phyloP scores from a whole-genome alignment of 53 echinoderm and acorn worm genomes.

The Glandiceps talaboti region DNA sequence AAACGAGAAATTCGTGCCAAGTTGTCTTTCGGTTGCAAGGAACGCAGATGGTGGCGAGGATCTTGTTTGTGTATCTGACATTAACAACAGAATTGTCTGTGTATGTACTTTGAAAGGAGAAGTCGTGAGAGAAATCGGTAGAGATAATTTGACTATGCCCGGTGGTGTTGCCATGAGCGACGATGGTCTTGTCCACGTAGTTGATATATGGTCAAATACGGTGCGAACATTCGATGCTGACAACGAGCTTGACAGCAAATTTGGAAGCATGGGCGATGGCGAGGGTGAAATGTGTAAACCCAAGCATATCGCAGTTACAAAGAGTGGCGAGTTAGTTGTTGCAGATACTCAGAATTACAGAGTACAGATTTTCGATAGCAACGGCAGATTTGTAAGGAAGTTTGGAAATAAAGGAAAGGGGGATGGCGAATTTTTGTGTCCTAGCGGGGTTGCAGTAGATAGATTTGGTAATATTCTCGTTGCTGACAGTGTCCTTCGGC shows the following conservation, averaged over 20 bases:
- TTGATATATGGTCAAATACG: constrained; percentile 60
- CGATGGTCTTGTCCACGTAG: constrained; percentile 63
- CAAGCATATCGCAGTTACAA: constrained; percentile 60
- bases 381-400: constrained; percentile 42
- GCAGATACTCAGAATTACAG: constrained; percentile 51
- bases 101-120: constrained; percentile 54
- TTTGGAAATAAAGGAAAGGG: constrained; percentile 52
- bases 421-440: constrained; percentile 53
- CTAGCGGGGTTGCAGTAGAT: constrained; percentile 56
- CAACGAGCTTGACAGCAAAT: constrained; percentile 37
- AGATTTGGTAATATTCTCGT: constrained; percentile 56
- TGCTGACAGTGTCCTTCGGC: constrained; percentile 36
- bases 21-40: constrained; percentile 38
- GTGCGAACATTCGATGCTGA: constrained; percentile 48
- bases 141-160: constrained; percentile 67
- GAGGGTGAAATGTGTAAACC: constrained; percentile 58
- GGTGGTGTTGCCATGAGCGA: constrained; percentile 60
- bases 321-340: constrained; percentile 54
- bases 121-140: constrained; percentile 47
- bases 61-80: constrained; percentile 47
- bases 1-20: constrained; percentile 53
- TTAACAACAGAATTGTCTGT: constrained; percentile 57
- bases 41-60: constrained; percentile 48
- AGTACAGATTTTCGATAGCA: constrained; percentile 62
- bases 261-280: constrained; percentile 36